These are phyloP conservation scores for Amblyornis subalaris DNA, from an alignment of 2,113 vertebrate species.

Conservation along the genomic window DNA sequence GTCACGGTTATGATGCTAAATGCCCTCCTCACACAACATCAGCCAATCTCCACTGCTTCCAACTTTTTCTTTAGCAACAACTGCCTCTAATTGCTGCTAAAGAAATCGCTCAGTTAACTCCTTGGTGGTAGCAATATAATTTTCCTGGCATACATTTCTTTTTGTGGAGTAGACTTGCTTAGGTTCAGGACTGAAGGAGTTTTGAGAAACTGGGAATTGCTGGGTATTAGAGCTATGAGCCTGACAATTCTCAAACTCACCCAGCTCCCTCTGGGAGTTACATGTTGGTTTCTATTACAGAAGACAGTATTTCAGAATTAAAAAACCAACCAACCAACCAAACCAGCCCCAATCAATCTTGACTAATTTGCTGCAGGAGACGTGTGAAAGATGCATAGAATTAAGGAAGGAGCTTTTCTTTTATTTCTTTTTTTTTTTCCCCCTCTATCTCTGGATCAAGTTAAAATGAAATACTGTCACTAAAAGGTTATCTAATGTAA, in stretches of 20 bases:
- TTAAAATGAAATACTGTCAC: conserved; percentile 63
- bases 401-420: conserved; percentile 36
- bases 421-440: not conserved
- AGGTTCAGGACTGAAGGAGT: not conserved
- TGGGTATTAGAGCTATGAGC: not conserved
- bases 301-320: conserved; percentile 13
- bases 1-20: not conserved
- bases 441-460: conserved; percentile 29
- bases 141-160: conserved; percentile 21
- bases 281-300: not conserved
- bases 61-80: not conserved
- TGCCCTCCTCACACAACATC: not conserved
- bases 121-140: not conserved
- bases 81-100: not conserved
- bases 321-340: not conserved
- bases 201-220: not conserved
- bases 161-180: not conserved
- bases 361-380: conserved; percentile 48
- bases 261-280: not conserved
- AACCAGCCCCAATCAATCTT: not conserved
- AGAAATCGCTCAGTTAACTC: conserved; percentile 12
- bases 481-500: conserved; percentile 70
- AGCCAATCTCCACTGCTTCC: not conserved
- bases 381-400: conserved; percentile 38
- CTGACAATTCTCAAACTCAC: not conserved